Evolutionary conservation across 35 echinoderm and acorn worm genomes (phyloP).

Genomic region (Heliocidaris tuberculata): DNA sequence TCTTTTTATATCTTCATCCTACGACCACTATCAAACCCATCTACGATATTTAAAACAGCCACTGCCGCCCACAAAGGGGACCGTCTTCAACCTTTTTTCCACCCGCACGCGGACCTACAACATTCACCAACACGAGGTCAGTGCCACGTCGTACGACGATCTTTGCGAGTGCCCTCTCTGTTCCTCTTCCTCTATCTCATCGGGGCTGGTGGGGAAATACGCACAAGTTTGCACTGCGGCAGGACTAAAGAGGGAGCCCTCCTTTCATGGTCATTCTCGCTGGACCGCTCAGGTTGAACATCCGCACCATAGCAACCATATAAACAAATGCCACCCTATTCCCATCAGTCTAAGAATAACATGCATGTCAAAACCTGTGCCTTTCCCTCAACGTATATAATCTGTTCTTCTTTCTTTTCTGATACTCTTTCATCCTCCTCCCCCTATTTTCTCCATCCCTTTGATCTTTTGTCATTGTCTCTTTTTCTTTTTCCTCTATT

Average conservation of each 20-base stretch:
- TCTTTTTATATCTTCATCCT: background rate
- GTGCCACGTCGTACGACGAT: background rate
- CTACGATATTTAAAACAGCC: background rate
- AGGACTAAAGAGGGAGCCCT: background rate
- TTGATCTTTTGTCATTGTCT: too few relatives aligned
- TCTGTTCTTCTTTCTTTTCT: background rate
- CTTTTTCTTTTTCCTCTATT: too few relatives aligned
- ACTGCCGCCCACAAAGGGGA: background rate
- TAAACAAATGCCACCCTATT: background rate
- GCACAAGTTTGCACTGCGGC: constrained; percentile 32
- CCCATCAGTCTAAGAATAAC: background rate
- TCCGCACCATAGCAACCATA: constrained; percentile 5
- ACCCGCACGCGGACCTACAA: constrained; percentile 1
- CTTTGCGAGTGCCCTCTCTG: constrained; percentile 33
- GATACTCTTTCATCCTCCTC: background rate
- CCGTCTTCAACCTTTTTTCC: background rate
- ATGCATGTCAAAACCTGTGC: background rate
- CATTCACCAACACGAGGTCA: constrained; percentile 13
- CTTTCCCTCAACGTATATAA: background rate
- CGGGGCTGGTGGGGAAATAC: constrained; percentile 25
- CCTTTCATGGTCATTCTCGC: constrained; percentile 2
- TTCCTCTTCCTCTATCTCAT: constrained; percentile 22
- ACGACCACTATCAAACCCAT: background rate
- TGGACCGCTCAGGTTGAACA: constrained; percentile 25
- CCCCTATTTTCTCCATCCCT: background rate